phyloP scores from a whole-genome alignment of 1,140 invertebrate species.

The Sycophaga agraensis region DNA sequence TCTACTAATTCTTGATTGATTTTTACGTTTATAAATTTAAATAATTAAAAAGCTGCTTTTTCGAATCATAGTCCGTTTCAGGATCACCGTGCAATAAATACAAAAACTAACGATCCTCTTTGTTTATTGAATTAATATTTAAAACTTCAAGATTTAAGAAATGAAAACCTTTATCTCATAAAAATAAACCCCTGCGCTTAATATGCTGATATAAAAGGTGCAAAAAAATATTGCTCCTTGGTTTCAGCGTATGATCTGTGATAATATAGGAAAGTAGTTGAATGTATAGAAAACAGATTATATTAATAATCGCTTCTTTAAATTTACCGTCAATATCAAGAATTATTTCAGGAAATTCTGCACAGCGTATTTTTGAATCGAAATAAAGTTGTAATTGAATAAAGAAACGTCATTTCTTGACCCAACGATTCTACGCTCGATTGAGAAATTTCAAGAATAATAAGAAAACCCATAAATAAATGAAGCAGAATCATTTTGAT shows the following conservation, averaged over 20 bases:
- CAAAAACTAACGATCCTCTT: too few species aligned
- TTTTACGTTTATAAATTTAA: too few species aligned
- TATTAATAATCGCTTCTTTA: not conserved
- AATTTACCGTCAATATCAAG: not conserved
- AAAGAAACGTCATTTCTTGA: not conserved
- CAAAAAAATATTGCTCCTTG: slow-evolving; percentile 16
- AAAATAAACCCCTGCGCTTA: too few species aligned
- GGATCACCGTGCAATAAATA: too few species aligned
- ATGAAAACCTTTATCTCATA: too few species aligned
- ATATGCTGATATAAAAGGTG: slow-evolving; percentile 24
- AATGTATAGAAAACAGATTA: not conserved
- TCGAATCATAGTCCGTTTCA: too few species aligned
- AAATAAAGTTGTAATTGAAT: not conserved
- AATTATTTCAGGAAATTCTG: slow-evolving; percentile 5
- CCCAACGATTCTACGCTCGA: not conserved
- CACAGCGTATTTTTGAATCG: not conserved
- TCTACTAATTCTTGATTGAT: too few species aligned
- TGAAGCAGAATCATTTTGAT: not conserved
- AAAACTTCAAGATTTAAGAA: too few species aligned
- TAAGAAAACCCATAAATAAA: not conserved
- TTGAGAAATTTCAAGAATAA: not conserved
- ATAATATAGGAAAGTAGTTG: slow-evolving; percentile 26
- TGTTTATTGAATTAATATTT: too few species aligned
- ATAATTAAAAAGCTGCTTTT: too few species aligned
- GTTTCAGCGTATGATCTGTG: slow-evolving; percentile 23